Evolutionary conservation across 2,113 vertebrate genomes (phyloP).

Genomic region (Pica pica): DNA sequence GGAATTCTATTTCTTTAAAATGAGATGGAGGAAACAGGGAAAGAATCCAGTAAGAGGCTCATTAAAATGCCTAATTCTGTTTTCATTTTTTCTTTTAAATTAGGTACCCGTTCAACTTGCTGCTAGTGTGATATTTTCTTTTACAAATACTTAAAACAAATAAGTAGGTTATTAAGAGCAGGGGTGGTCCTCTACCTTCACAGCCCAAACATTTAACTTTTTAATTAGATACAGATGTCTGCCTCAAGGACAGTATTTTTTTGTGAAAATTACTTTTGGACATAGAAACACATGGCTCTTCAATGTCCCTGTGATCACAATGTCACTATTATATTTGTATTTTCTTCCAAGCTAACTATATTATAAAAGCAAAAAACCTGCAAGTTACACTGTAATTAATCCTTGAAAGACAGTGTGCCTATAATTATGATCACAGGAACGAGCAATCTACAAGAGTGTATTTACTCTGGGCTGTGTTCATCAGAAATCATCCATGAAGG

Average conservation of each 20-base stretch:
- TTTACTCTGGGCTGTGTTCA: slow-evolving; percentile 27
- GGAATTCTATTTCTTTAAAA: not conserved
- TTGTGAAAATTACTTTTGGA: not conserved
- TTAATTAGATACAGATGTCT: not conserved
- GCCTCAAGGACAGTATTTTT: not conserved
- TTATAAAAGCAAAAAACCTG: not conserved
- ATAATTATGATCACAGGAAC: not conserved
- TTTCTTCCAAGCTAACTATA: not conserved
- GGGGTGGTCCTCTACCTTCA: not conserved
- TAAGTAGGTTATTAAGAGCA: not conserved
- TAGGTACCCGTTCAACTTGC: not conserved
- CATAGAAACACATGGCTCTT: not conserved
- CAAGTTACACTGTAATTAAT: slow-evolving; percentile 31
- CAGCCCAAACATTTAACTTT: not conserved
- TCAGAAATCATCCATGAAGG: slow-evolving; percentile 1
- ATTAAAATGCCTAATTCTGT: not conserved
- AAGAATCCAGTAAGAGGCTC: not conserved
- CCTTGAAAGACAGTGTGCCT: slow-evolving; percentile 2
- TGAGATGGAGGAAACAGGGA: not conserved
- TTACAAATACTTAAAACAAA: not conserved
- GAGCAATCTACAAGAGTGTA: not conserved
- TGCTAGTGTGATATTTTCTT: not conserved
- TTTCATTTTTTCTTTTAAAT: not conserved
- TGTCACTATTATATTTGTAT: not conserved
- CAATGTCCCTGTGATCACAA: not conserved